These are phyloP conservation scores for Cyrtodaria siliqua DNA, from an alignment of 2,888 invertebrate species.

Conservation along the genomic window DNA sequence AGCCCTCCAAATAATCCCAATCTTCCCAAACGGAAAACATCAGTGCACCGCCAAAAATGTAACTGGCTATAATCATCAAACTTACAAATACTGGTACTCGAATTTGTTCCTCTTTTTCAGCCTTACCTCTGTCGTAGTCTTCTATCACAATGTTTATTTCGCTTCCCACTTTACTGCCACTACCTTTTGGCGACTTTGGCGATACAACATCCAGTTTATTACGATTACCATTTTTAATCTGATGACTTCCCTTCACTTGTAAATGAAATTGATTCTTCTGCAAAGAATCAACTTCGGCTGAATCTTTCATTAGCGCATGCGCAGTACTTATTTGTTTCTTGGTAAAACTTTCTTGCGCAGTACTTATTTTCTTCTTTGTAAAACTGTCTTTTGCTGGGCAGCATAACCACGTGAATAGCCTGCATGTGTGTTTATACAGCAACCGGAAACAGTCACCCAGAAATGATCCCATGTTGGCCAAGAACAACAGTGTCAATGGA, in stretches of 20 bases:
- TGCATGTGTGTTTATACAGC: constrained; percentile 76
- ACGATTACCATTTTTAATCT: neutral
- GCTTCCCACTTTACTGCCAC: constrained; percentile 26
- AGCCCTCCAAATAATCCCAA: constrained; percentile 96
- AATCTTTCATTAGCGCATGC: neutral
- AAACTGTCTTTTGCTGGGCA: constrained; percentile 59
- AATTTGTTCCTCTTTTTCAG: constrained; percentile 67
- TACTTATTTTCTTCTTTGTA: constrained; percentile 17
- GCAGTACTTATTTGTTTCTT: neutral
- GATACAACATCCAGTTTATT: constrained; percentile 17
- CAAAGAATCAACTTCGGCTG: constrained; percentile 38
- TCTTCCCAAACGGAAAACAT: constrained; percentile 96
- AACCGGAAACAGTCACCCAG: constrained; percentile 80
- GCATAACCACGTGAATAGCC: constrained; percentile 60
- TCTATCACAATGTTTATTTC: constrained; percentile 49
- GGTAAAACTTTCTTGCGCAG: too few species aligned
- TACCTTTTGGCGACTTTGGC: constrained; percentile 16
- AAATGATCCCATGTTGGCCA: constrained; percentile 79
- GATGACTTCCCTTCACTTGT: neutral
- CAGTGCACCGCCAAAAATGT: constrained; percentile 96
- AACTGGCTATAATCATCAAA: constrained; percentile 95
- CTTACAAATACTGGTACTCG: constrained; percentile 95
- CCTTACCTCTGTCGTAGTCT: constrained; percentile 39
- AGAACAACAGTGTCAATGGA: constrained; percentile 78
- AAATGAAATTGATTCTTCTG: too few species aligned